Evolutionary conservation across 2,113 vertebrate species (phyloP).

Genomic region (Ceratotherium simum): DNA sequence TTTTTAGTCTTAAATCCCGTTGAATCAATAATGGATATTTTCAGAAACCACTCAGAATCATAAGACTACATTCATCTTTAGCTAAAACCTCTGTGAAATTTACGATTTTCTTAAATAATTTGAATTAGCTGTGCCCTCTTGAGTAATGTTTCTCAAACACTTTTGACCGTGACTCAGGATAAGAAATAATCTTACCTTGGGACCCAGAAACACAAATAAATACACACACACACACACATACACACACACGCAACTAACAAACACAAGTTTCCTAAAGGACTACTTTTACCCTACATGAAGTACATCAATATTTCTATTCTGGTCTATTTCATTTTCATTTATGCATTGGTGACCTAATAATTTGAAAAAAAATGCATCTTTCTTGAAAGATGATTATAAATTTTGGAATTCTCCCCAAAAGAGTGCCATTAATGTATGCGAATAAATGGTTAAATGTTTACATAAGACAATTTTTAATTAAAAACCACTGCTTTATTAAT

Average conservation of each 20-base stretch:
- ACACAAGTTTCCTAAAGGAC: not conserved
- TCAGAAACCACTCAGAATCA: not conserved
- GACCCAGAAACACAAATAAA: not conserved
- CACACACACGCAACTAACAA: not conserved
- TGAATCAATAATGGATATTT: slow-evolving; percentile 14
- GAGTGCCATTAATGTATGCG: not conserved
- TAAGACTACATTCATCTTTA: not conserved
- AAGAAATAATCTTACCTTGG: not conserved
- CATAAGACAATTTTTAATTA: not conserved
- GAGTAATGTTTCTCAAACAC: not conserved
- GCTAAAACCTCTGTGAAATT: not conserved
- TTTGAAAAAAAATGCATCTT: not conserved
- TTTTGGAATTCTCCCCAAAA: not conserved
- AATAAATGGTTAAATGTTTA: slow-evolving; percentile 26
- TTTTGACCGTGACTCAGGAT: not conserved
- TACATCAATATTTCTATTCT: not conserved
- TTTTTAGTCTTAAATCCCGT: not conserved
- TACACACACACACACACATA: not conserved
- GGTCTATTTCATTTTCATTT: not conserved
- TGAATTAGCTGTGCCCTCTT: not conserved
- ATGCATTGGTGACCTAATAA: not conserved
- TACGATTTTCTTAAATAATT: not conserved
- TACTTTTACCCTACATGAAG: not conserved
- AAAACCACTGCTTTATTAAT: not conserved
- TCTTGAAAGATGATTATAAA: not conserved